Base-by-base conservation (phyloP, 2,888 invertebrate genomes). In the Campoplex capitator region DNA sequence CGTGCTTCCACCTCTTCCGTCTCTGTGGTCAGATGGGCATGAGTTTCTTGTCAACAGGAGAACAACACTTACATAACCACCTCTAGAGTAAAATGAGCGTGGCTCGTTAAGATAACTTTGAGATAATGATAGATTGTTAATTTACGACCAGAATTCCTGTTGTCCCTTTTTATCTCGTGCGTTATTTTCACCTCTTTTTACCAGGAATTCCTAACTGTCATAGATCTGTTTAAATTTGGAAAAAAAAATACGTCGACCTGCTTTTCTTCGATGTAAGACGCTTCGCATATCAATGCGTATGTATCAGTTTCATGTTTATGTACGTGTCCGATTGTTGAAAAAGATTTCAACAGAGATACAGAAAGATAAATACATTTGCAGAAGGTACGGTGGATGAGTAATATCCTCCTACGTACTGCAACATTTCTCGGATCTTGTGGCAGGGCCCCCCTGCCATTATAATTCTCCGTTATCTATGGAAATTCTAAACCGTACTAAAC, bases 381-480 rank as follows among this genome's bases (percentile, higher is more conserved):
- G 84, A 76, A 83, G 84, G 77, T 82, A 76, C 70, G 65, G 88
- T 82, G 86, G 85, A 88, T 90, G 89, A 88, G 85, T 88, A 89
- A 88, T 89, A 80, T 87, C 76, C 79, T 77, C 73, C 88, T 90
- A 87, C 89, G 88, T 89, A 78, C 88, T 82, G 88, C 83, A 88
- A 88, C 88, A 91, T 91, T 91, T 90, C 92, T 91, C 90, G 90
- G 90, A 91, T 88, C 90, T 87, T 89, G 91, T 89, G 90, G 91
- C 90, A 91, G 90, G 38, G 89, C 88, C 89, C 85, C 62, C 91
- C 91, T 84, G 87, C 86, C 90, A 91, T 93, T 92, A 93, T 93
- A 93, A 93, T 93, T 93, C 93, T 92, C 92, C 91, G 92, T 93
- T 93, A 93, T 93, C 93, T 93, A 93, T 93, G 93, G 93, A 93